These are phyloP conservation scores for Escarpia spicata DNA, from an alignment of 2,888 invertebrate genomes.

Conservation along the genomic window DNA sequence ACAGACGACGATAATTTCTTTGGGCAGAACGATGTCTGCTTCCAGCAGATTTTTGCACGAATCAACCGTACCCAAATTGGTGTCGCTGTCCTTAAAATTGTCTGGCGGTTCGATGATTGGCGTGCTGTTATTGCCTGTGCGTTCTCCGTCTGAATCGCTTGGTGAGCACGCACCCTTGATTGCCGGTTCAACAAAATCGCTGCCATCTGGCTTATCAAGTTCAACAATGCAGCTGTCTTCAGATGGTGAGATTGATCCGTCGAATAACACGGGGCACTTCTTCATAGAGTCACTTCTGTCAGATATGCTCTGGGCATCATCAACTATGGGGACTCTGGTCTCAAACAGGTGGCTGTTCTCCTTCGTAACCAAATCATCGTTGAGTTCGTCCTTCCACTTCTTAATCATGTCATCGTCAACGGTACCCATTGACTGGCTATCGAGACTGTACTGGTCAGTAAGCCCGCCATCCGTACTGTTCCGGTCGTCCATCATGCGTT, in stretches of 20 bases:
- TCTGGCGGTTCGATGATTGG: background rate
- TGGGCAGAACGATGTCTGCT: background rate
- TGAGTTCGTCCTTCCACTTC: conserved; percentile 8
- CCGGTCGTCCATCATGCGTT: background rate
- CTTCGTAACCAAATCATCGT: background rate
- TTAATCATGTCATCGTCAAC: background rate
- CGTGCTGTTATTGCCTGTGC: background rate
- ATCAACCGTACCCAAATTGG: background rate
- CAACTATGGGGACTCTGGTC: background rate
- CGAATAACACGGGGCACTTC: background rate
- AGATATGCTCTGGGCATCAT: background rate
- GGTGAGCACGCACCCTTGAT: background rate
- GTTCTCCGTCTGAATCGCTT: background rate
- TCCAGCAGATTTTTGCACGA: background rate
- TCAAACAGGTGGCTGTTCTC: background rate
- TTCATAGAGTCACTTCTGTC: background rate
- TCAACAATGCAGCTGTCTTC: background rate
- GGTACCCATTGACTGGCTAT: background rate
- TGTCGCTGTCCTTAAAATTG: background rate
- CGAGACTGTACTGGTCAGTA: background rate
- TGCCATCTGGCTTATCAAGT: background rate
- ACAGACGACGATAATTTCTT: background rate
- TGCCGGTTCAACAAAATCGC: background rate
- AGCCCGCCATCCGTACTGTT: background rate
- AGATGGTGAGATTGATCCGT: background rate